Conservation (phyloP, 2,797 vertebrate species). For the Lepilemur ruficaudatus region DNA sequence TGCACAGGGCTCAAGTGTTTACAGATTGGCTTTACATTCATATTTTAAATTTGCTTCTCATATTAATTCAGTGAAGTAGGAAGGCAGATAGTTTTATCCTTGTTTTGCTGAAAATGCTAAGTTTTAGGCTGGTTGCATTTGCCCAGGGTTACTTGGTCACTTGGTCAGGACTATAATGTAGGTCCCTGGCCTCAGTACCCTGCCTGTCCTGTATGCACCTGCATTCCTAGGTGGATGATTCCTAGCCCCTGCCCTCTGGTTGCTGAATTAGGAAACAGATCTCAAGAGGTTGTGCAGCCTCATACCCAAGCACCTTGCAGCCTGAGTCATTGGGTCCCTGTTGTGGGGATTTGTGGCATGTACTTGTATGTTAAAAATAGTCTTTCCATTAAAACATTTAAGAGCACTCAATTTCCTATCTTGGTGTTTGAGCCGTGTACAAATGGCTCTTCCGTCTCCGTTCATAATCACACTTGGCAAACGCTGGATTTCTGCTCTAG, state of each 20-base stretch:
- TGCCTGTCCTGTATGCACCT: not conserved
- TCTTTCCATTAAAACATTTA: not conserved
- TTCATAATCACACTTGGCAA: not conserved
- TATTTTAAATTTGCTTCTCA: not conserved
- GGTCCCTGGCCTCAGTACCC: not conserved
- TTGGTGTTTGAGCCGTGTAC: not conserved
- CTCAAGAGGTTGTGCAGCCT: not conserved
- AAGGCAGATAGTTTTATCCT: not conserved
- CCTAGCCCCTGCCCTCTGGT: not conserved
- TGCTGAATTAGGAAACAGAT: not conserved
- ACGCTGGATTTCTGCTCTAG: constrained; percentile 2
- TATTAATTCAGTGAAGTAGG: not conserved
- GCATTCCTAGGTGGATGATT: not conserved
- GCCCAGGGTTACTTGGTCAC: not conserved
- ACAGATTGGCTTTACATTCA: not conserved
- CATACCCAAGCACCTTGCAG: not conserved
- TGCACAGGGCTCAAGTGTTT: not conserved
- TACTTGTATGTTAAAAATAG: not conserved
- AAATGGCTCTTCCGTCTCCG: not conserved
- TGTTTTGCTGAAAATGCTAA: not conserved
- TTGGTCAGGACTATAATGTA: accelerated
- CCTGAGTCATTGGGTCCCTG: not conserved
- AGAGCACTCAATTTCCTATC: not conserved
- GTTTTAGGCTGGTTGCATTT: not conserved
- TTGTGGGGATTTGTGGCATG: not conserved